A percentile compares a stretch with the other conserved stretches of the same genome.
Conservation (phyloP, 2,113 vertebrate genomes). For the Caracal caracal region DNA sequence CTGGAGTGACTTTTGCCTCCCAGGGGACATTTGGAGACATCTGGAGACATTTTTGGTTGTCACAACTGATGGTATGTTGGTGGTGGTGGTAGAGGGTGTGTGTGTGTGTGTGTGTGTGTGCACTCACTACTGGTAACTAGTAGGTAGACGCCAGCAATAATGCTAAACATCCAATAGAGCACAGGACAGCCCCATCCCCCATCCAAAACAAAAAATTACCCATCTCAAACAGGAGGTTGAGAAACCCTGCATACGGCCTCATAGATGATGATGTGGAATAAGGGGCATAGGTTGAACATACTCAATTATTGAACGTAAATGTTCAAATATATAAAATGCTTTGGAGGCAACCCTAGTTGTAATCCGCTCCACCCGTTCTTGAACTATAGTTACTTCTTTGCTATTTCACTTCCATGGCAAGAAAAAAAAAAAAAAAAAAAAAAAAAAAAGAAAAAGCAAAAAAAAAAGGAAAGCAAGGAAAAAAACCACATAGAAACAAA, state of each 20-base stretch:
- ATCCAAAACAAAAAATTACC: background rate
- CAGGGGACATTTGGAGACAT: background rate
- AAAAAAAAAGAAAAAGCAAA: background rate
- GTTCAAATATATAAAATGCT: background rate
- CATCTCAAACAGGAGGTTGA: background rate
- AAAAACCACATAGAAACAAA: background rate
- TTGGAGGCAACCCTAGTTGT: background rate
- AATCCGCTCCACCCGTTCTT: background rate
- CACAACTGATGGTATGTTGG: background rate
- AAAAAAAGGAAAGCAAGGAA: background rate
- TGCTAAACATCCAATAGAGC: background rate
- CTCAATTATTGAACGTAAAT: background rate
- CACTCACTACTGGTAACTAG: background rate
- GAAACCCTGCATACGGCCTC: background rate
- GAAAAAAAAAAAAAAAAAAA: background rate
- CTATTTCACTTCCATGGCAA: constrained; percentile 21
- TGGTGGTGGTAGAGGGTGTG: background rate
- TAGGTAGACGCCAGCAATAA: background rate
- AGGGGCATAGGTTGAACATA: background rate
- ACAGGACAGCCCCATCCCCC: too few relatives aligned
- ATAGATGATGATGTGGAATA: background rate
- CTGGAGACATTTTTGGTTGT: constrained; percentile 2
- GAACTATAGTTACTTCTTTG: background rate
- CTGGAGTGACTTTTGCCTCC: background rate
- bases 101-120: too few relatives aligned